Conservation (phyloP, 2,113 vertebrate species). For the Pholis gunnellus region DNA sequence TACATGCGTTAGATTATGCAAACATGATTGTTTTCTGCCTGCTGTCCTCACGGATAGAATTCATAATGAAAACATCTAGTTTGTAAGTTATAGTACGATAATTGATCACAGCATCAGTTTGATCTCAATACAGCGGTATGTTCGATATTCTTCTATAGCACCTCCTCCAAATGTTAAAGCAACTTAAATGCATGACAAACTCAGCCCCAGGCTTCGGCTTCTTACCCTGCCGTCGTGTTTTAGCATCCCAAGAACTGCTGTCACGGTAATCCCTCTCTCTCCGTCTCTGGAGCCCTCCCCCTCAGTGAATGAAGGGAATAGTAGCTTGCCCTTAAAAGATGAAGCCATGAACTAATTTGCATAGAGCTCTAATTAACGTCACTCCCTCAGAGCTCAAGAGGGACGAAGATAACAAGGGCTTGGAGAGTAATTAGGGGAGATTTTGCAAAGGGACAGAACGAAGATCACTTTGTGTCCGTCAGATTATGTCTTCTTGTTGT, state of each 20-base stretch:
- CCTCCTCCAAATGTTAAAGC: background rate
- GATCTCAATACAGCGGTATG: background rate
- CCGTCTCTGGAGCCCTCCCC: constrained; percentile 32
- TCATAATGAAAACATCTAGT: background rate
- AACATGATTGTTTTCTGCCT: background rate
- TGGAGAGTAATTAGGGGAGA: constrained; percentile 60
- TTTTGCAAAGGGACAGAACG: constrained; percentile 30
- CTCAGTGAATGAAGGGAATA: constrained; percentile 18
- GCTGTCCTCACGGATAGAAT: background rate
- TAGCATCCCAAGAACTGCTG: constrained; percentile 6
- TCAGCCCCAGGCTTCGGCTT: constrained; percentile 1
- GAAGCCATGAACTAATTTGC: constrained; percentile 65
- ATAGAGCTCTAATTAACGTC: constrained; percentile 78
- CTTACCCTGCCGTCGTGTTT: background rate
- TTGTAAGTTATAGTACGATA: background rate
- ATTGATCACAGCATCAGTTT: constrained; percentile 12
- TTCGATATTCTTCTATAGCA: background rate
- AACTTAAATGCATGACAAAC: background rate
- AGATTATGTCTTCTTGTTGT: constrained; percentile 12
- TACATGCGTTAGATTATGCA: background rate
- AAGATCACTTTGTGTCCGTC: constrained; percentile 36
- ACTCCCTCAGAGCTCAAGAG: constrained; percentile 66
- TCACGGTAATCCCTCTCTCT: constrained; percentile 13
- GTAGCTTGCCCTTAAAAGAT: constrained; percentile 52
- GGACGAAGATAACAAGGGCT: constrained; percentile 61